Percentiles rank a stretch among this genome's conserved stretches.
phyloP scores from a whole-genome alignment of 2,888 invertebrate species.

The Hemistola chrysoprasaria region DNA sequence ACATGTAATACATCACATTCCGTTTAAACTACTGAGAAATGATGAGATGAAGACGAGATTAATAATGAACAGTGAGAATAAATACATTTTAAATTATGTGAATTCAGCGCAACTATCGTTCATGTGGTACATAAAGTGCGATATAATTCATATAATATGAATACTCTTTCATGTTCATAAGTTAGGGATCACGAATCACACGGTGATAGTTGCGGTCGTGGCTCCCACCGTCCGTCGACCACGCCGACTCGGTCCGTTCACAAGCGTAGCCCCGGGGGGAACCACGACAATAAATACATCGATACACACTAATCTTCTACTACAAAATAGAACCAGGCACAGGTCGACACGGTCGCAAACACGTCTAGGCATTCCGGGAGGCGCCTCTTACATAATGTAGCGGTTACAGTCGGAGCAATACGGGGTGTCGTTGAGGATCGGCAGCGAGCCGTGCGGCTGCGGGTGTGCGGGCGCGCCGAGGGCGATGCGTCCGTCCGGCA shows the following conservation, averaged over 20 bases:
- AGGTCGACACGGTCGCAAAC: slow-evolving; percentile 81
- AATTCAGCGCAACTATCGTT: slow-evolving; percentile 45
- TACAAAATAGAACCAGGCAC: slow-evolving; percentile 64
- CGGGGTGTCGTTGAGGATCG: slow-evolving; percentile 81
- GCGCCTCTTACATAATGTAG: slow-evolving; percentile 92
- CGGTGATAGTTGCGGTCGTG: slow-evolving; percentile 18
- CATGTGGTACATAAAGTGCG: slow-evolving; percentile 19
- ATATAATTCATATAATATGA: slow-evolving; percentile 6
- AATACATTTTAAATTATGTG: slow-evolving; percentile 34
- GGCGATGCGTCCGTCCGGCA: slow-evolving; percentile 75
- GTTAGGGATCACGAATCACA: slow-evolving; percentile 13
- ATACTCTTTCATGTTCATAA: not conserved
- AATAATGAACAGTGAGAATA: slow-evolving; percentile 28
- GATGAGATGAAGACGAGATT: slow-evolving; percentile 44
- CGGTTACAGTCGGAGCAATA: slow-evolving; percentile 93
- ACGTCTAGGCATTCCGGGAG: slow-evolving; percentile 71
- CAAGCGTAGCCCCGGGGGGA: slow-evolving; percentile 32
- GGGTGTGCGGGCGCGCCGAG: slow-evolving; percentile 60
- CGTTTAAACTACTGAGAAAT: slow-evolving; percentile 45
- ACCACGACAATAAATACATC: slow-evolving; percentile 50
- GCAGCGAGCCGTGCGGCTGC: slow-evolving; percentile 51
- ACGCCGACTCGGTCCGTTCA: no score
- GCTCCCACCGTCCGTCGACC: slow-evolving; percentile 31
- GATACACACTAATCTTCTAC: slow-evolving; percentile 49
- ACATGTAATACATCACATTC: slow-evolving; percentile 39